Evolutionary conservation across 2,797 vertebrate genomes (phyloP).

Genomic region (Hydrolagus colliei): DNA sequence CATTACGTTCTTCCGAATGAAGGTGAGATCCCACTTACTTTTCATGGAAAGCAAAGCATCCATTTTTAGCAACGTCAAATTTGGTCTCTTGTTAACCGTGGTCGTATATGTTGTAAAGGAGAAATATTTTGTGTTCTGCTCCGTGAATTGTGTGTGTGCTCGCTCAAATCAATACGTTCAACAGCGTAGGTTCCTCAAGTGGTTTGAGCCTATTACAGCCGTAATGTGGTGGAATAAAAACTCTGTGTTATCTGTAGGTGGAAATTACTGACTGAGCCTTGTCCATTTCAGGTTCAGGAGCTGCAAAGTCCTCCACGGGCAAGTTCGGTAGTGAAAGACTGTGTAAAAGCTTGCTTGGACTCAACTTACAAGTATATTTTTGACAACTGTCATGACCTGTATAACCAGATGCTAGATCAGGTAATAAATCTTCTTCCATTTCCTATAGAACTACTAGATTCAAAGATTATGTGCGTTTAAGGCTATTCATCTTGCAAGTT

Average conservation of each 20-base stretch:
- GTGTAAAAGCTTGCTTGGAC: slow-evolving; percentile 86
- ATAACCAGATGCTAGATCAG: slow-evolving; percentile 84
- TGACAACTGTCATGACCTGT: slow-evolving; percentile 93
- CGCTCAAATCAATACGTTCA: neutral
- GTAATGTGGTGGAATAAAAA: neutral
- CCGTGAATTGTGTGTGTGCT: neutral
- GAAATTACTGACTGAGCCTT: neutral
- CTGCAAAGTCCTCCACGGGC: slow-evolving; percentile 89
- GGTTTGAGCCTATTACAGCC: neutral
- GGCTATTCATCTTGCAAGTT: neutral
- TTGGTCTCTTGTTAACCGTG: neutral
- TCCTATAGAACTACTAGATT: neutral
- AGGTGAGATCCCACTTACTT: slow-evolving; percentile 57
- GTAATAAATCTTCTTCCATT: slow-evolving; percentile 51
- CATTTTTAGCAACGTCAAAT: neutral
- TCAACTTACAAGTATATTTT: slow-evolving; percentile 96
- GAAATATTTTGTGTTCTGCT: neutral
- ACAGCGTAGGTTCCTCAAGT: neutral
- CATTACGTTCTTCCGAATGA: slow-evolving; percentile 96
- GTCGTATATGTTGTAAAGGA: neutral
- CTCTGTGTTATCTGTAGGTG: neutral
- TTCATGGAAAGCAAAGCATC: neutral
- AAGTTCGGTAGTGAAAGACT: slow-evolving; percentile 88
- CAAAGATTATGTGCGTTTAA: neutral
- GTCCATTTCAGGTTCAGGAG: slow-evolving; percentile 75